phyloP scores from a whole-genome alignment of 2,113 vertebrate genomes.

The Rhizomys pruinosus region DNA sequence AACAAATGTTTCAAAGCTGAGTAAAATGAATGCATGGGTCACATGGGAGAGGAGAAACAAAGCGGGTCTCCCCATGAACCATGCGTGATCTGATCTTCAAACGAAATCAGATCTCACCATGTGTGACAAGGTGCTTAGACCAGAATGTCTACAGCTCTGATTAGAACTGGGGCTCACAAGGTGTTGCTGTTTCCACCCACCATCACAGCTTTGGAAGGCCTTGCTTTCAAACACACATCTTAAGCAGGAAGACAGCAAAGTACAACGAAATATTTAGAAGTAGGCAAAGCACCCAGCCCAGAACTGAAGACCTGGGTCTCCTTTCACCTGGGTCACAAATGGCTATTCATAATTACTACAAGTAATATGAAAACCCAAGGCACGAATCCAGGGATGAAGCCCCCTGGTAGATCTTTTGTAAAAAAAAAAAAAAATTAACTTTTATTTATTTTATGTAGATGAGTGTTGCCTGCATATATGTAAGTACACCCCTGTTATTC shows the following conservation, averaged over 20 bases:
- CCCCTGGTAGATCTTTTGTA: not conserved
- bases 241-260: not conserved
- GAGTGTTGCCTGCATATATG: not conserved
- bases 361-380: not conserved
- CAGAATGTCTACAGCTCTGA: not conserved
- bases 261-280: not conserved
- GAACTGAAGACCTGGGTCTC: not conserved
- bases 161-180: not conserved
- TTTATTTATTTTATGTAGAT: not conserved
- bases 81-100: slow-evolving; percentile 72
- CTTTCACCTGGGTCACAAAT: not conserved
- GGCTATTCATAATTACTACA: not conserved
- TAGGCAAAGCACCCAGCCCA: rapidly evolving
- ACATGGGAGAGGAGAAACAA: slow-evolving; percentile 20
- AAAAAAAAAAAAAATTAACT: too few species aligned
- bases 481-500: too few species aligned
- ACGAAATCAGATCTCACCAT: slow-evolving; percentile 44
- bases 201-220: not conserved
- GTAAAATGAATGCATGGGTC: slow-evolving; percentile 59
- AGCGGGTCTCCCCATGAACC: slow-evolving; percentile 26
- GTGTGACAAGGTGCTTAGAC: slow-evolving; percentile 22
- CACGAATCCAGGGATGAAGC: not conserved
- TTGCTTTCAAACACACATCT: not conserved
- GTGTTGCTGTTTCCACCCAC: not conserved
- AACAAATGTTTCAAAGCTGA: slow-evolving; percentile 73